Conservation (phyloP, 2,888 invertebrate species). For the Zygogramma bicolorata region DNA sequence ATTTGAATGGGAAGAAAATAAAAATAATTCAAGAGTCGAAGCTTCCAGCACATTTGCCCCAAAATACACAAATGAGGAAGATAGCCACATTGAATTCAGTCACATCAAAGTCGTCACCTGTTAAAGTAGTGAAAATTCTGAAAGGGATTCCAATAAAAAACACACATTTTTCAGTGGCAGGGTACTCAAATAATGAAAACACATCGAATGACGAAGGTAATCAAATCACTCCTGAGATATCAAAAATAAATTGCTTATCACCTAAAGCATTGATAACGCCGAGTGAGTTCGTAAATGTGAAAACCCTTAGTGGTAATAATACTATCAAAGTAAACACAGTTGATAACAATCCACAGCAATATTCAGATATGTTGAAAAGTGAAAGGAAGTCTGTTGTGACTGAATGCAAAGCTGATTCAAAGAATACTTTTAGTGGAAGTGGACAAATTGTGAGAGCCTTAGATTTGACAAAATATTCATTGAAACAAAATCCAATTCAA, state of each 20-base stretch:
- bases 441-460: slow-evolving; percentile 3
- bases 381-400: neutral
- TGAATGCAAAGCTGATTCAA: neutral
- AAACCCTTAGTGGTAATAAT: slow-evolving; percentile 25
- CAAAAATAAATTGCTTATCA: slow-evolving; percentile 14
- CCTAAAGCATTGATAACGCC: slow-evolving; percentile 14
- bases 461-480: slow-evolving; percentile 21
- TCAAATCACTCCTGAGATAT: slow-evolving; percentile 3
- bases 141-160: slow-evolving; percentile 21
- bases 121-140: slow-evolving; percentile 35
- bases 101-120: slow-evolving; percentile 8
- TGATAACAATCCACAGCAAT: too few species aligned
- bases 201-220: slow-evolving; percentile 6
- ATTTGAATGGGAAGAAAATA: slow-evolving; percentile 51
- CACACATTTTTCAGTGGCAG: slow-evolving; percentile 1
- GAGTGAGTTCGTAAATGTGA: slow-evolving; percentile 4
- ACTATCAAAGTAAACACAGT: slow-evolving; percentile 20
- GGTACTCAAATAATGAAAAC: slow-evolving; percentile 13
- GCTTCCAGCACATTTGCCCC: slow-evolving; percentile 20
- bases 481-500: slow-evolving; percentile 1
- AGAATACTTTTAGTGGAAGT: neutral
- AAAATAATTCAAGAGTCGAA: slow-evolving; percentile 46
- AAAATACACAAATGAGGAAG: slow-evolving; percentile 24
- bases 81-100: neutral
- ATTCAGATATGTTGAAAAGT: neutral